These are phyloP conservation scores for Cricetomys ansorgei DNA, from an alignment of 2,113 vertebrate genomes.

Conservation along the genomic window DNA sequence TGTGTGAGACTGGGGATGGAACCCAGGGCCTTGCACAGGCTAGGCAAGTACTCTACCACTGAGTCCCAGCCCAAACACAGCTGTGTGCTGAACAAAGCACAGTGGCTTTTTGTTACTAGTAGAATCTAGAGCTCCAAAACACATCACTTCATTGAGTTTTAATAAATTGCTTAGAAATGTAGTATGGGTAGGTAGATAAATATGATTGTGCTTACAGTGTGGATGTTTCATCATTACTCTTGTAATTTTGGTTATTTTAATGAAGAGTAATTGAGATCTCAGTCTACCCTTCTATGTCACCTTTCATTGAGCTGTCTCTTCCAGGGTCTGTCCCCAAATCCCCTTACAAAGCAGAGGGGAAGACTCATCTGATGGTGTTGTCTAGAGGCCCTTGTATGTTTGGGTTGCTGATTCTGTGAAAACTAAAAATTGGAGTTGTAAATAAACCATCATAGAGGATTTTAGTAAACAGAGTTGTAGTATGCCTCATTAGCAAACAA, in stretches of 20 bases:
- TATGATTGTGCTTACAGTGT: background rate
- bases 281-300: background rate
- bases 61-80: background rate
- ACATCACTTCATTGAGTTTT: background rate
- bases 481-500: background rate
- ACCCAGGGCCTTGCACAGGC: background rate
- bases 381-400: background rate
- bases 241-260: slow-evolving; percentile 44
- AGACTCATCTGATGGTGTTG: slow-evolving; percentile 46
- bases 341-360: background rate
- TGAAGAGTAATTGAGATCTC: background rate
- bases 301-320: background rate
- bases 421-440: background rate
- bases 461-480: slow-evolving; percentile 2
- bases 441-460: background rate
- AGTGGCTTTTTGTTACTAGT: background rate
- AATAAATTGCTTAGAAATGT: slow-evolving; percentile 13
- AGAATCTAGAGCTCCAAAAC: background rate
- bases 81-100: background rate
- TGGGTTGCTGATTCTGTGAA: slow-evolving; percentile 22
- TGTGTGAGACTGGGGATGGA: background rate
- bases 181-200: background rate
- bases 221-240: background rate
- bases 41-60: background rate
- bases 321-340: background rate